Base-by-base conservation (phyloP, 2,797 vertebrate genomes). In the Pangasius macronema region DNA sequence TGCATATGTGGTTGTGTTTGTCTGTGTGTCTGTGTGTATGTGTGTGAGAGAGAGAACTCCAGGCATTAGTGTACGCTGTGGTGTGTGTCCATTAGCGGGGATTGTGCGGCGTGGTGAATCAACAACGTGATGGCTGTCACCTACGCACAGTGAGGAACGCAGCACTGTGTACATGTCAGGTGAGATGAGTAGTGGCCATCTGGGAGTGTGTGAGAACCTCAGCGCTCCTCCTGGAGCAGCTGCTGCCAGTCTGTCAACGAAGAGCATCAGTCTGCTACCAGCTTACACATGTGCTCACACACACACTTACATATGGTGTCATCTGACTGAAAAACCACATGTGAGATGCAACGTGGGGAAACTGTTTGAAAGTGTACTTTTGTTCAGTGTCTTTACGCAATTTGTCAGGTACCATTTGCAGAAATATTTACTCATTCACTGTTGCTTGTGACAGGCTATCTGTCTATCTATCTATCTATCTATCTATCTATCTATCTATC, bases 221-320 rank as follows among this genome's bases (percentile, higher is more conserved):
- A 61, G 91, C 33, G 84, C 92, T 90, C 89, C 91, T 90, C 93
- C 91, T 92, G 89, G 94, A 95, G 94, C 95, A 96, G 94, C 95
- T 95, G 95, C 94, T 95, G 94, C 91, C 90, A 89, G 93, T 95
- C 92, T 93, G 93, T 95, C 93, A 95, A 90, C 89, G 92, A 93
- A 92, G 83, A 89, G 93, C 90, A 9, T 51, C 42, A 90, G 91
- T 94, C 92, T 92, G 79, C 91, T 91, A 93, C 93, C 93, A 68
- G 85, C 86, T 85, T 76, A 24, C 27, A 57, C 83, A 77, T 86
- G 88, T 90, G 57, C 59, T 22, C 73, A n/a, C 42, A 51, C 46
- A 42, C 70, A 73, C 22, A 36, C 36, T 39, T 80, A 90, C 92
- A 84, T n/a, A 53, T 36, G 30, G 24, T 53, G 46, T 75, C 30